Percentiles rank a stretch among this genome's conserved stretches.
These are phyloP conservation scores for Melipona beecheii DNA, from an alignment of 2,888 invertebrate species.

Conservation along the genomic window DNA sequence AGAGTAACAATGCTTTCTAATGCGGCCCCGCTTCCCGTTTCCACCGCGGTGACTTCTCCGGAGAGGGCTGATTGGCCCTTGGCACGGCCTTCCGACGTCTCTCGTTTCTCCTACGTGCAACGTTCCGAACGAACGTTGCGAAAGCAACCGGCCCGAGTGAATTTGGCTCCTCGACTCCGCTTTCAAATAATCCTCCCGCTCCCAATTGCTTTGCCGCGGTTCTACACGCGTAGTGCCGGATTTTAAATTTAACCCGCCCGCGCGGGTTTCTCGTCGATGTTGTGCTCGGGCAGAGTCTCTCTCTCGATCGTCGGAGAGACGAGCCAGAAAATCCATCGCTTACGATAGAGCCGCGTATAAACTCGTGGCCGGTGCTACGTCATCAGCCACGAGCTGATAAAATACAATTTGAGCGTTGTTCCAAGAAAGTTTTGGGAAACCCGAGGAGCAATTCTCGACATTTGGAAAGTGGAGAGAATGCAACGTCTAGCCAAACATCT, in stretches of 20 bases:
- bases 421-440: too few species aligned
- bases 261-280: constrained; percentile 21
- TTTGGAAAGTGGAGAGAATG: too few species aligned
- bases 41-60: constrained; percentile 37
- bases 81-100: constrained; percentile 55
- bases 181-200: constrained; percentile 10
- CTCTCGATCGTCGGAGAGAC: constrained; percentile 12
- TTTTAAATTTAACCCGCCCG: constrained; percentile 56
- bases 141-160: constrained; percentile 46
- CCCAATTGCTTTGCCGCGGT: constrained; percentile 10
- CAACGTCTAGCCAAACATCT: too few species aligned
- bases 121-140: constrained; percentile 41
- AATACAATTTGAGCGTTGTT: too few species aligned
- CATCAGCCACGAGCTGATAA: too few species aligned
- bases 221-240: constrained; percentile 17
- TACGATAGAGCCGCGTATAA: not conserved
- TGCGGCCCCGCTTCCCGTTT: constrained; percentile 51
- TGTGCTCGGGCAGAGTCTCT: not conserved
- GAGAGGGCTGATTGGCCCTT: constrained; percentile 48
- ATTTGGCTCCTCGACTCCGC: constrained; percentile 53
- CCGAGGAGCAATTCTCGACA: too few species aligned
- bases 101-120: constrained; percentile 16
- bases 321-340: not conserved
- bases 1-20: constrained; percentile 73
- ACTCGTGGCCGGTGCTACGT: too few species aligned